Base-by-base conservation (phyloP, 1,140 invertebrate species). In the Drosophila sp. region DNA sequence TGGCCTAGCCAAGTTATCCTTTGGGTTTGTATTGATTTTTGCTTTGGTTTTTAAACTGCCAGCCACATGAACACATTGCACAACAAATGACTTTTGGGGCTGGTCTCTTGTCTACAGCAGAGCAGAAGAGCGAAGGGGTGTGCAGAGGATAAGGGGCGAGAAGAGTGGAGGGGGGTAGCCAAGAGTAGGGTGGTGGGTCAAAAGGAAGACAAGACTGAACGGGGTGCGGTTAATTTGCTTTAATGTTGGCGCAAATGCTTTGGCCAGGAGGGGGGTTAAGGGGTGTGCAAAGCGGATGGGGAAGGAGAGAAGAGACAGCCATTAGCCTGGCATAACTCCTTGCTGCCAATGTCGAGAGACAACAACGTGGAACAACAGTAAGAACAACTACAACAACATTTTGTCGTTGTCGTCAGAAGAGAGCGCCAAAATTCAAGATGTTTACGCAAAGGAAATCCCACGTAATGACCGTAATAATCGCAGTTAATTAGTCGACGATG, bases 401-500 rank as follows among this genome's bases (percentile, higher is more conserved):
- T 76, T 79, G 74, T 73, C 64, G 69, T 61, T 64, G 76, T 74
- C 72, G 38, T 51, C 64, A 70, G 76, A 69, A 66, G 43, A 63
- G 73, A 74, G 78, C 76, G 83, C 81, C 80, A 87, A 91, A 91
- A 91, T 84, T 91, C 90, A 91, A 91, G 90, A 91, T 91, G 90
- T 91, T 91, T 87, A 91, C 89, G 81, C 81, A 90, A 80, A 91
- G 86, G 90, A 91, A 91, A 91, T 91, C 90, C 90, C 90, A 91
- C 90, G 90, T 91, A 91, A 91, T 91, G 90, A 91, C 90, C 90
- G 90, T 91, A 91, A 91, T 91, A 91, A 91, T 91, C 90, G 90
- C 90, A 91, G 90, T 91, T 91, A 91, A 91, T 91, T 91, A 91
- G 90, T 91, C 90, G 87, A 82, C 89, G 86, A 86, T 83, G 78